Evolutionary conservation across 2,888 invertebrate genomes (phyloP).

Genomic region (Macaria notata): DNA sequence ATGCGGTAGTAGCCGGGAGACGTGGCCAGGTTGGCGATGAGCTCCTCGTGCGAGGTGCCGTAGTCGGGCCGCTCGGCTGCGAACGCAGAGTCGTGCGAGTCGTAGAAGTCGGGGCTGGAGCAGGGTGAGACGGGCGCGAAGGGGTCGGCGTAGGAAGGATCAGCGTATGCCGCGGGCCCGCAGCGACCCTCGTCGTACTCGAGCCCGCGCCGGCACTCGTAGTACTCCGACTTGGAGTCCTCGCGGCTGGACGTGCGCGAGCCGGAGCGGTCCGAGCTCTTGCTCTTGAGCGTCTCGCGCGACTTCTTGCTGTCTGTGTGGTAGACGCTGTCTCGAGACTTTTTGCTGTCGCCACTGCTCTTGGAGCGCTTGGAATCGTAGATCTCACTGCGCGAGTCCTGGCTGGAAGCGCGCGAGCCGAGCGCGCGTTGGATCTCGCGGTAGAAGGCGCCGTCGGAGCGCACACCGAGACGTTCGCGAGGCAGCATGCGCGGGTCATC

Average conservation of each 20-base stretch:
- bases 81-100: constrained; percentile 62
- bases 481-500: constrained; percentile 90
- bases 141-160: constrained; percentile 56
- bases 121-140: constrained; percentile 80
- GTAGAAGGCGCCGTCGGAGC: constrained; percentile 88
- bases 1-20: constrained; percentile 80
- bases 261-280: constrained; percentile 82
- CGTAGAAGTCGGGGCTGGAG: constrained; percentile 86
- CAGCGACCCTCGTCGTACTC: constrained; percentile 63
- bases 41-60: constrained; percentile 83
- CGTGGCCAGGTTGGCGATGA: constrained; percentile 77
- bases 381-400: constrained; percentile 87
- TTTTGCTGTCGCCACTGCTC: constrained; percentile 85
- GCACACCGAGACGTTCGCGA: constrained; percentile 86
- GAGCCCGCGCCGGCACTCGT: constrained; percentile 83
- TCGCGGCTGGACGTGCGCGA: constrained; percentile 87
- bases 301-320: constrained; percentile 86
- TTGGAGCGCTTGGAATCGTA: constrained; percentile 85
- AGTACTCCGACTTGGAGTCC: constrained; percentile 87
- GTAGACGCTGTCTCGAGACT: constrained; percentile 84
- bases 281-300: constrained; percentile 84
- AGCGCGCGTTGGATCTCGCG: constrained; percentile 85
- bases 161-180: constrained; percentile 35
- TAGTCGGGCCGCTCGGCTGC: constrained; percentile 65
- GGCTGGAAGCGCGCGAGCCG: constrained; percentile 86